A percentile compares a stretch with the other conserved stretches of the same genome.
Evolutionary conservation across 2,113 vertebrate genomes (phyloP).

Genomic region (Emydocephalus ijimae): DNA sequence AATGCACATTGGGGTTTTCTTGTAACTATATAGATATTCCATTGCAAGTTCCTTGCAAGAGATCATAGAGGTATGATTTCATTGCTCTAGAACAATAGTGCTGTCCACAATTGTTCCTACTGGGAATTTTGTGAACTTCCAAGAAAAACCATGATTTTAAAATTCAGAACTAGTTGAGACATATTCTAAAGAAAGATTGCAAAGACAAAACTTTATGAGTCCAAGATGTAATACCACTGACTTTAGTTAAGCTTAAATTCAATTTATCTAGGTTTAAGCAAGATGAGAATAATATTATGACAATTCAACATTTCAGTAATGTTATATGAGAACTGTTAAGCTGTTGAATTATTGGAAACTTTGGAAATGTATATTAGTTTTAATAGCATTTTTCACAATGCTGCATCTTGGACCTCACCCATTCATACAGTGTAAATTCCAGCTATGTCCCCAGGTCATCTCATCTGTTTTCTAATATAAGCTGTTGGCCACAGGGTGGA

Average conservation of each 20-base stretch:
- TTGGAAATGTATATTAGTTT: background rate
- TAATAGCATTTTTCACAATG: background rate
- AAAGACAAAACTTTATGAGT: background rate
- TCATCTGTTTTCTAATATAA: background rate
- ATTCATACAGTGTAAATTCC: background rate
- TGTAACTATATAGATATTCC: background rate
- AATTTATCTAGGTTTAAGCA: background rate
- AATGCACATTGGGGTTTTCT: background rate
- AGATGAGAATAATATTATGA: background rate
- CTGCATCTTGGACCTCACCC: background rate
- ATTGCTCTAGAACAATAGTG: background rate
- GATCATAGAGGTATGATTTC: background rate
- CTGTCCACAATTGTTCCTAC: background rate
- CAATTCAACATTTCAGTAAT: background rate
- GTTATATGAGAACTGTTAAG: background rate
- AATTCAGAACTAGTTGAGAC: background rate
- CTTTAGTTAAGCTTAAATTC: background rate
- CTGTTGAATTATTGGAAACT: background rate
- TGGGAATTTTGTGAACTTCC: background rate
- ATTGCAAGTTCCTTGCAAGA: background rate
- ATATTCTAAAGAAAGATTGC: background rate
- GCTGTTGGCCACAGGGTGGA: background rate
- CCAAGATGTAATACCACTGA: background rate
- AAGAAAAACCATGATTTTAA: background rate
- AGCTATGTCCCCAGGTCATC: background rate